Evolutionary conservation across 1,140 invertebrate genomes (phyloP).

Genomic region (Marisa cornuarietis): DNA sequence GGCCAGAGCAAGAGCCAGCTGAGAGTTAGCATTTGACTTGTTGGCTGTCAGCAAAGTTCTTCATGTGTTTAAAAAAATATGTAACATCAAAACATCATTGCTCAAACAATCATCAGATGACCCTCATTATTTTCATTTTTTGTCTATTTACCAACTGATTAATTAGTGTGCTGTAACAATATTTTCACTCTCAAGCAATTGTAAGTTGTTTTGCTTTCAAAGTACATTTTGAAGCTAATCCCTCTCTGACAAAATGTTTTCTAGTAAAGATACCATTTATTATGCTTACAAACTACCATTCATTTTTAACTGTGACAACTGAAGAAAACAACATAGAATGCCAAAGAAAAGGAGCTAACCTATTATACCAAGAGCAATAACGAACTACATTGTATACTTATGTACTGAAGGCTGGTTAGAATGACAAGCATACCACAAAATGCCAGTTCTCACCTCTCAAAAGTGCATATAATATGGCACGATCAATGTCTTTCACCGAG

Average conservation of each 20-base stretch:
- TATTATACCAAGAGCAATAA: no score
- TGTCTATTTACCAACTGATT: not conserved
- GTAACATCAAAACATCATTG: not conserved
- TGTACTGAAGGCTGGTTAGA: not conserved
- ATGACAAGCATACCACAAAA: not conserved
- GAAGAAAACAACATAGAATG: not conserved
- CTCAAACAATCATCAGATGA: not conserved
- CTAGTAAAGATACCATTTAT: not conserved
- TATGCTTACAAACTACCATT: not conserved
- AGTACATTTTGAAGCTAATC: no score
- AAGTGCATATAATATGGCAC: slow-evolving; percentile 64
- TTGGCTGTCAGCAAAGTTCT: slow-evolving; percentile 43
- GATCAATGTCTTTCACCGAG: slow-evolving; percentile 60
- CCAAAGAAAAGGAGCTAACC: no score
- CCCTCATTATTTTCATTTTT: not conserved
- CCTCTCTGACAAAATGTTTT: not conserved
- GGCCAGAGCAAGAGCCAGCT: slow-evolving; percentile 60
- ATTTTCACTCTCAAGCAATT: no score
- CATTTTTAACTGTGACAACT: not conserved
- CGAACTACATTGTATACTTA: no score
- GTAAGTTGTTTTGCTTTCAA: no score
- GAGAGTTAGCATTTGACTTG: slow-evolving; percentile 54
- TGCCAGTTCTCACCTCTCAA: slow-evolving; percentile 55
- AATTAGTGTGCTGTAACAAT: no score
- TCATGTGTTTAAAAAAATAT: not conserved